Conservation (phyloP, 2,888 invertebrate species). For the Tortrix viridana region DNA sequence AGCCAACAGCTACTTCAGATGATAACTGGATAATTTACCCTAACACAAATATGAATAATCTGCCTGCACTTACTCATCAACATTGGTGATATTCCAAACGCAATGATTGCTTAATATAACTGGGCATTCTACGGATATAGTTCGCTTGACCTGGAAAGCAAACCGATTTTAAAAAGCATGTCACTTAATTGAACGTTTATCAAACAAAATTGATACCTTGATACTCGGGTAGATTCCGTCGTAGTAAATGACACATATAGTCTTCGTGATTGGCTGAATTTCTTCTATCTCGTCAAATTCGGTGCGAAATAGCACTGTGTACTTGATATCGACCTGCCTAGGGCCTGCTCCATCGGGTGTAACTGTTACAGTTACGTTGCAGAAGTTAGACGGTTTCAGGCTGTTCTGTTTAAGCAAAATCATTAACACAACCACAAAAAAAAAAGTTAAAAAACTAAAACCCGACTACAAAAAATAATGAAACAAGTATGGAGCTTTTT, state of each 20-base stretch:
- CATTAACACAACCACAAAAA: too few relatives aligned
- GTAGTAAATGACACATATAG: slow-evolving; percentile 72
- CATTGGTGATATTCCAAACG: slow-evolving; percentile 75
- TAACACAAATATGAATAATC: neutral
- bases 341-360: slow-evolving; percentile 71
- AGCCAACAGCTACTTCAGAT: neutral
- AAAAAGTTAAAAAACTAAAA: too few relatives aligned
- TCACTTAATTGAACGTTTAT: neutral
- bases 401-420: slow-evolving; percentile 59
- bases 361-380: slow-evolving; percentile 62
- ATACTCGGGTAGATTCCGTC: slow-evolving; percentile 77
- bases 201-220: slow-evolving; percentile 53
- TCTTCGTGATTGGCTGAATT: slow-evolving; percentile 67
- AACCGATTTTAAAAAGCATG: neutral
- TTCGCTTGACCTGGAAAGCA: slow-evolving; percentile 67
- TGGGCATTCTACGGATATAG: slow-evolving; percentile 70
- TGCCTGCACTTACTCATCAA: slow-evolving; percentile 66
- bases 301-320: slow-evolving; percentile 68
- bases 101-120: slow-evolving; percentile 76
- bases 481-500: too few relatives aligned
- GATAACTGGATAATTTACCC: neutral
- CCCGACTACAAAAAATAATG: too few relatives aligned
- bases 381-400: slow-evolving; percentile 67
- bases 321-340: slow-evolving; percentile 65
- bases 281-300: slow-evolving; percentile 69